Base-by-base conservation (phyloP, 2,888 invertebrate genomes). In the Drosophila infuscata region DNA sequence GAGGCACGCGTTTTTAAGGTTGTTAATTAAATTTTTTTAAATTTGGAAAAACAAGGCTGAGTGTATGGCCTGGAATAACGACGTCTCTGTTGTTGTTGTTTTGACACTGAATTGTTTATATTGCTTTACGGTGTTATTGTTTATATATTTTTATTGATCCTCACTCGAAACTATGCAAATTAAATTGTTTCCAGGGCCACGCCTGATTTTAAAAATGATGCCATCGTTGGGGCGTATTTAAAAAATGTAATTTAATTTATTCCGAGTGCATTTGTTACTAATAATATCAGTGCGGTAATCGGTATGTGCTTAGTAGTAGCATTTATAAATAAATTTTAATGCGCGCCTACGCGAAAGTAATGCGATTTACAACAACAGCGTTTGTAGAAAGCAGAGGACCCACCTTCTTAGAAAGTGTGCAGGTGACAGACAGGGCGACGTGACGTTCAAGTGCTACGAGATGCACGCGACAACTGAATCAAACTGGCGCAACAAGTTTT, bases 401-500 rank as follows among this genome's bases (percentile, higher is more conserved):
- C 72, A 81, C 73, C 86, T 74, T 67, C 33, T 17, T 9, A 52
- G 30, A 43, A 57, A 58, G 49, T 54, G 25, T 58, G 36, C 51
- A 17, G 49, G 33, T 15, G 17, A 53, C 51, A 30, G 59, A 49
- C 57, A 56, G 49, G n/a, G 4, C 51, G 29, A 59, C 63, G 65
- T 79, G 30, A 62, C 76, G 74, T 81, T 65, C 68, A 69, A 60
- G 36, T 71, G 58, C 35, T 17, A 33, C 76, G 76, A 73, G 71
- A 63, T 59, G 70, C 64, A 62, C 70, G 33, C 60, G 69, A 61
- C 70, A 82, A 84, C 69, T 82, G 59, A 81, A 65, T 62, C 52
- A 76, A 83, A 85, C 86, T 72, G 79, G 83, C 74, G 81, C 83
- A 81, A 85, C 83, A 83, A 83, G 83, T 85, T 83, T 65, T 72